Base-by-base conservation (phyloP, 1,140 invertebrate genomes). In the Ruditapes philippinarum region DNA sequence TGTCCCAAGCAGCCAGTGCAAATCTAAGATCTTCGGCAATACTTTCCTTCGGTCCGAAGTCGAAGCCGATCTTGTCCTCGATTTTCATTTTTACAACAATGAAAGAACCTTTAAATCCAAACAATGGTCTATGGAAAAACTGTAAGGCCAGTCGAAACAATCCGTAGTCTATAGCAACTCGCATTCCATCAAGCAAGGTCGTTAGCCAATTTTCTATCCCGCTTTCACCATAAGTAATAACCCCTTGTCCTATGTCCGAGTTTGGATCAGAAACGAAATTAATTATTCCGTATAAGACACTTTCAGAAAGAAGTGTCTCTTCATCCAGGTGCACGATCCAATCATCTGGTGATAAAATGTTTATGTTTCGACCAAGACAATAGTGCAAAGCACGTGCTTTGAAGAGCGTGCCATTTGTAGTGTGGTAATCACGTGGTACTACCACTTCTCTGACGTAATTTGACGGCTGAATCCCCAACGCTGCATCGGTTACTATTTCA, bases 251-350 rank as follows among this genome's bases (percentile, higher is more conserved):
- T 96, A 99, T 99, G 85, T 98, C 98, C 96, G 99, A 98, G 95
- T 98, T 98, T 0, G 98, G 98, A 96, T 99, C 98, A 1, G 40
- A 70, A 33, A 99, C 98, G 97, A 99, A 99, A 94, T 99, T 99
- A n/a, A 99, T 95, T 92, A 99, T 98, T 12, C 99, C 99, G 25
- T 78, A 78, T 1, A 97, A 97, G 31, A 98, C 97, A 95, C 99
- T 98, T 93, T 98, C 98, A 1, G 99, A 99, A 0, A 99, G 96
- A 51, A 99, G 95, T 0, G 99, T 99, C 95, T 99, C 99, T 96
- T 99, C 99, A 95, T 99, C 99, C 31, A 99, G 96, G 96, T 99
- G 99, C 5, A 99, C 98, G 92, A 99, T 98, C 98, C 98, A 99
- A 95, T 99, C 98, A 88, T 97, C 97, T 92, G 98, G 98, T 31